Evolutionary conservation across 2,113 vertebrate species (phyloP).

Genomic region (Puffinus mauretanicus): DNA sequence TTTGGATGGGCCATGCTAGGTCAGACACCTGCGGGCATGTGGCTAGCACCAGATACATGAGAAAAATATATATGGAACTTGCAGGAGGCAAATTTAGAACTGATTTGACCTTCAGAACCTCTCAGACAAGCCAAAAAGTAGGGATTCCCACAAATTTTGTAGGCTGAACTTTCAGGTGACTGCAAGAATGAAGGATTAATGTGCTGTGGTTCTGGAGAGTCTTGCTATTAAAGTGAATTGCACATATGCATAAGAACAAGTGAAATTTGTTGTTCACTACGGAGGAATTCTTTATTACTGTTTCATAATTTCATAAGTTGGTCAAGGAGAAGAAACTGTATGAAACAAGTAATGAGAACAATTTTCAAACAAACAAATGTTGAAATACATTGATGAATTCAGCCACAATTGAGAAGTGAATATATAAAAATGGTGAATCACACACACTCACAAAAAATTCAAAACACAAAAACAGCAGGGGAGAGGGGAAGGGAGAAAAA

Average conservation of each 20-base stretch:
- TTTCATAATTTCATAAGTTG: not conserved
- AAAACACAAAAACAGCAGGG: not conserved
- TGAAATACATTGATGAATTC: not conserved
- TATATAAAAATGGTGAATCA: not conserved
- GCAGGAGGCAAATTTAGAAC: not conserved
- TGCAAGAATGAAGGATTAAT: not conserved
- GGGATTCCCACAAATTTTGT: not conserved
- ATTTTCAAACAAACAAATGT: not conserved
- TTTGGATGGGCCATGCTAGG: not conserved
- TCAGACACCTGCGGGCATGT: fast-evolving
- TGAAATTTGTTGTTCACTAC: not conserved
- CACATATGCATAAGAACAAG: not conserved
- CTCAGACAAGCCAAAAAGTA: not conserved
- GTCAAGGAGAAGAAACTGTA: not conserved
- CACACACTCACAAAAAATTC: not conserved
- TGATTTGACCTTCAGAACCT: not conserved
- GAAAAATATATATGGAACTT: not conserved
- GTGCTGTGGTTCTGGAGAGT: not conserved
- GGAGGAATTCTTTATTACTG: not conserved
- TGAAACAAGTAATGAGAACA: not conserved
- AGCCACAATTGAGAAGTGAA: not conserved
- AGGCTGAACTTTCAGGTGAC: not conserved
- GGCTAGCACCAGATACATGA: not conserved
- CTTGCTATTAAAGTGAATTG: not conserved
- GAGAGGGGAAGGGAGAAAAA: not conserved